Conservation (phyloP, 2,113 vertebrate genomes). For the Saguinus midas region DNA sequence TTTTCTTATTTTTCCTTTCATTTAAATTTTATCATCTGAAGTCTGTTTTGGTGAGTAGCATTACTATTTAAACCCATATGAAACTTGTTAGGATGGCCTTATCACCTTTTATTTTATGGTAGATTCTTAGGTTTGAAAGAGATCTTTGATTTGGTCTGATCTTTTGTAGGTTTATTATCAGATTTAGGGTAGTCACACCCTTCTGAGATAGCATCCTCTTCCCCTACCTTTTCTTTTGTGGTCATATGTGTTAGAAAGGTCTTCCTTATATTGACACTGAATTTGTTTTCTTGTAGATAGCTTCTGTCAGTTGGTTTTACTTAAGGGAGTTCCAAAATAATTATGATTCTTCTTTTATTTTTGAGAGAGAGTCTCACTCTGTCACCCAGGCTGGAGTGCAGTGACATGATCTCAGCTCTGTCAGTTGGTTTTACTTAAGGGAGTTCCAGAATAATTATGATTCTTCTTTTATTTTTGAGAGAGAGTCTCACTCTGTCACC, state of each 20-base stretch:
- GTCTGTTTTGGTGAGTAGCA: background rate
- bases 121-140: slow-evolving; percentile 8
- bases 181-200: background rate
- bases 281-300: background rate
- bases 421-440: background rate
- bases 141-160: background rate
- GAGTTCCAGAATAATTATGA: background rate
- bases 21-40: background rate
- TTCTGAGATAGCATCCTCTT: background rate
- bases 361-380: too few relatives aligned
- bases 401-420: accelerated
- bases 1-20: slow-evolving; percentile 15
- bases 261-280: background rate
- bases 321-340: background rate
- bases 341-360: background rate
- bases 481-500: too few relatives aligned
- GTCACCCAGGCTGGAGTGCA: too few relatives aligned
- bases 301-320: background rate
- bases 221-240: background rate
- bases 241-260: background rate
- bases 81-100: background rate
- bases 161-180: background rate
- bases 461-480: background rate
- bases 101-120: background rate
- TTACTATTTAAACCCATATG: background rate